Base-by-base conservation (phyloP, 2,888 invertebrate genomes). In the Trachelus tabidus region DNA sequence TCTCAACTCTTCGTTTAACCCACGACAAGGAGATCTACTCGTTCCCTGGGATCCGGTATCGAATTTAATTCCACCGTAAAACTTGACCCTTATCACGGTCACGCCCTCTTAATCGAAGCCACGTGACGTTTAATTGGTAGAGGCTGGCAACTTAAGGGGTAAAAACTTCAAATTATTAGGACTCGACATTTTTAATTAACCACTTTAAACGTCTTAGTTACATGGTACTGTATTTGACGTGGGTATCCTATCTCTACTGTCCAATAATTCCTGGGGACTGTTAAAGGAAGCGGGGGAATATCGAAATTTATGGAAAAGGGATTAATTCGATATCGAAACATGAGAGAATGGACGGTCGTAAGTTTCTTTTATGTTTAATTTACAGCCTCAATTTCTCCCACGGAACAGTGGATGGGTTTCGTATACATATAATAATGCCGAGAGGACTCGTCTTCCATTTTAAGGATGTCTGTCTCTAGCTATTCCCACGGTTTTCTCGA, bases 21-120 rank as follows among this genome's bases (percentile, higher is more conserved):
- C 82, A 76, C 73, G 79, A 81, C 80, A 79, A 83, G 81, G 81
- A 85, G 87, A 85, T 83, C 85, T 80, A 76, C 35, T 37, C 35
- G 71, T 15, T 35, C 82, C 79, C 68, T 77, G 77, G 23, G 76
- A 71, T 56, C 78, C 74, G 30, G 74, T 35, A 11, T 80, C 77
- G 78, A 78, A 74, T 81, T 77, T 75, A 74, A 74, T 79, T 79
- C 78, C 79, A 75, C 82, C 83, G 77, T 83, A 82, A 83, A 86
- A 71, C 75, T 75, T 75, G 78, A 84, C 81, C 81, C 81, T 83
- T 85, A 82, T 85, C 82, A 78, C 71, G 79, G 81, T 82, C 76
- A 34, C 40, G 23, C 6, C 35, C 56, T 56, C 31, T 33, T 23
- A 35, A 30, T 30, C 56, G 71, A 34, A 6, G 40, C 34, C 77